Conservation (phyloP, 2,888 invertebrate genomes). For the Nemotelus pantherinus region DNA sequence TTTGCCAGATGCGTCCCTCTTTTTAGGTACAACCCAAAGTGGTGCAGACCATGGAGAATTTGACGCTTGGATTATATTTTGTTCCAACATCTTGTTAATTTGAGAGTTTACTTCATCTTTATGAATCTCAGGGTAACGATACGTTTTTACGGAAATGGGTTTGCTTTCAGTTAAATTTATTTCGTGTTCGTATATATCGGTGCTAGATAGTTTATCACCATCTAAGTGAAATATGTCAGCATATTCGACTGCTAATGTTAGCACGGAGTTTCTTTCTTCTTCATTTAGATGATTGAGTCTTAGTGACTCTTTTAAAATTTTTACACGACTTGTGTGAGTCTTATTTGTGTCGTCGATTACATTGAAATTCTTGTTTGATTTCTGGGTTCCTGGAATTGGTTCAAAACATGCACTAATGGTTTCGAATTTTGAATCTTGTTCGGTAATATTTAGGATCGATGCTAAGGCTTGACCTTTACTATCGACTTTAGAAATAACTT, state of each 20-base stretch:
- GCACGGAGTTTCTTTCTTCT: conserved; percentile 54
- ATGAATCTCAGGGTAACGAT: conserved; percentile 23
- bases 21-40: conserved; percentile 45
- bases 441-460: too few species aligned
- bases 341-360: too few species aligned
- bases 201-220: conserved; percentile 55
- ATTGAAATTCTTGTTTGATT: too few species aligned
- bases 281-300: conserved; percentile 52
- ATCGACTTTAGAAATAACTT: too few species aligned
- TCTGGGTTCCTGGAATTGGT: too few species aligned
- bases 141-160: conserved; percentile 10
- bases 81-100: conserved; percentile 9
- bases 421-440: too few species aligned
- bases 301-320: conserved; percentile 26
- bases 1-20: too few species aligned
- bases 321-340: too few species aligned
- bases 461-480: too few species aligned
- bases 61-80: conserved; percentile 51
- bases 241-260: conserved; percentile 53
- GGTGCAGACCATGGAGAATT: conserved; percentile 52
- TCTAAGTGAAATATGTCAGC: conserved; percentile 53
- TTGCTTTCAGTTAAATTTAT: not conserved
- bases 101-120: conserved; percentile 20
- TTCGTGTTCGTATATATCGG: conserved; percentile 47
- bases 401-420: too few species aligned